Evolutionary conservation across 1,140 invertebrate species (phyloP), one percentile per base, ranked within the genome.

Genomic region (Leptinotarsa texana): DNA sequence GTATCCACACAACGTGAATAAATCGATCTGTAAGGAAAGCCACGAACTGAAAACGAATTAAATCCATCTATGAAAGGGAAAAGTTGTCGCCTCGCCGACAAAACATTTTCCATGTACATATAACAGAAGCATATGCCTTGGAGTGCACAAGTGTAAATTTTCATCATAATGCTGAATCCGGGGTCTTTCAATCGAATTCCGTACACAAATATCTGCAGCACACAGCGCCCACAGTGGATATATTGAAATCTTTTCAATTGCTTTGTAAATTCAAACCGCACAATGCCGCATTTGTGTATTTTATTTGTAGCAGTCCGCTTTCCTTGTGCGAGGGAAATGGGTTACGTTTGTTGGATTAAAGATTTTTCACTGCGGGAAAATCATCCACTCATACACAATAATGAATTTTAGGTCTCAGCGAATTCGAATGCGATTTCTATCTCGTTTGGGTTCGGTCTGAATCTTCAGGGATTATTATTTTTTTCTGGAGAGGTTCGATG

Each of bases 131-230:
- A 80, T 80, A 79, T 82, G 82, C 81, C 82, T 83, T 84, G 82
- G 82, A 84, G 83, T 84, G 83, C 83, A 84, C 82, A 83, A 84
- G 83, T 84, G 83, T 84, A 83, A 84, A 84, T 84, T 84, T 84
- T 84, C 83, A 84, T 83, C 82, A 84, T 82, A 84, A 84, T 83
- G 75, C 77, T 76, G 77, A 83, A 83, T 81, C 78, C 80, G 62
- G 75, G 78, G 75, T 78, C 76, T 82, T 83, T 83, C 80, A 81
- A 80, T 82, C 80, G 82, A 79, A 81, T 82, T 81, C 76, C 68
- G 78, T 77, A 81, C 76, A 83, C 79, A 83, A 82, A 83, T 83
- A 82, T 82, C 80, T 80, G 82, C 81, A 80, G 81, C 83, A 83
- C 81, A 83, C 82, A 82, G 79, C 77, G 65, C 80, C 77, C 77